Evolutionary conservation across 2,888 invertebrate genomes (phyloP), one percentile per base, ranked within the genome.

Genomic region (Pocota personata): DNA sequence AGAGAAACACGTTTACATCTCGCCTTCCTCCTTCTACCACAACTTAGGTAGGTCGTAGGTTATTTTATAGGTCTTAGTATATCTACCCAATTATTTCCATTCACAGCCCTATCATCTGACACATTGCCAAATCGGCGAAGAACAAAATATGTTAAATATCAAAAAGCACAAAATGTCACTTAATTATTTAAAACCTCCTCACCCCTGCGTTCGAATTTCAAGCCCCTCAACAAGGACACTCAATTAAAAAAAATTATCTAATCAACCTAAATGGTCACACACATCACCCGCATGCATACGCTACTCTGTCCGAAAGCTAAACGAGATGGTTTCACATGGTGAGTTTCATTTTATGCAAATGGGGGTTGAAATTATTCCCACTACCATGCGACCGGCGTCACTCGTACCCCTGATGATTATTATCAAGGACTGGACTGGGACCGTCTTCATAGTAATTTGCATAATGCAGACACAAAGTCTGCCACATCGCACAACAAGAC

Each of bases 191-290:
- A 52, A 35, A 37, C 52, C 50, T 27, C 14, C 35, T 27, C 8
- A n/a, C 52, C 1, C 14, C 14, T n/a, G n/a, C 3, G 32, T 48
- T n/a, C 7, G 8, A 37, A 50, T 35, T 37, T 21, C n/a, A 55
- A 64, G 8, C 73, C 62, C 67, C 40, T 48, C 52, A 8, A 16
- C 78, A 75, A 67, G 58, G 67, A 46, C 76, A 58, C 69, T 75
- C 75, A 75, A 79, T 84, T 79, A 84, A 79, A 60, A 69, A 75
- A 75, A 79, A 75, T 69, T 84, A 84, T 84, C 83, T 79, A 84
- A 84, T 84, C 83, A 84, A 57, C 46, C 57, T 50, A 67, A 77
- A 84, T 64, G 79, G 64, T 67, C 69, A 75, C 62, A 75, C 55
- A 82, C 43, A 66, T 69, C 52, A 43, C 24, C 37, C 24, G n/a